phyloP scores from a whole-genome alignment of 2,888 invertebrate genomes.

The Exephanes ischioxanthus region DNA sequence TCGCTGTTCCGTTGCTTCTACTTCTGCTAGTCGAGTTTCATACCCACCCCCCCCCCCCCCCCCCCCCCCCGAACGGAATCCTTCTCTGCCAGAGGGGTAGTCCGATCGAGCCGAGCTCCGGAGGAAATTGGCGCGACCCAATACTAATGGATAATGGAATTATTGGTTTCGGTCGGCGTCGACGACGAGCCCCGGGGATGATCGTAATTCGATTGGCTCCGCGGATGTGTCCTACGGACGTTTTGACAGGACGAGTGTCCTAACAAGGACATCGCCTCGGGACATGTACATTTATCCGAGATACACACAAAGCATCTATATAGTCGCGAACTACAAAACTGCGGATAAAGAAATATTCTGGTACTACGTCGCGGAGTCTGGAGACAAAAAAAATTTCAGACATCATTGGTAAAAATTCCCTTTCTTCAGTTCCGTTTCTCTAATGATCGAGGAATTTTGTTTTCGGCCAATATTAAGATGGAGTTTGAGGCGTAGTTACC shows the following conservation, averaged over 20 bases:
- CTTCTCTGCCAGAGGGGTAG: slow-evolving; percentile 55
- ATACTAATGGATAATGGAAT: slow-evolving; percentile 85
- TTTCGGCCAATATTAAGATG: not conserved
- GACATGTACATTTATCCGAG: slow-evolving; percentile 73
- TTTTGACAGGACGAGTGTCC: slow-evolving; percentile 85
- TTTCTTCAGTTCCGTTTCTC: not conserved
- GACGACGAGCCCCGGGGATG: slow-evolving; percentile 82
- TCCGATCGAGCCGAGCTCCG: slow-evolving; percentile 52
- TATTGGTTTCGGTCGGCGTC: slow-evolving; percentile 82
- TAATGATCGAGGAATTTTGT: not conserved
- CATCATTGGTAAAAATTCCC: not conserved
- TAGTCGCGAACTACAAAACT: slow-evolving; percentile 25
- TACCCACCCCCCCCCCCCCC: not conserved
- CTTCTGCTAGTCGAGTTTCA: slow-evolving; percentile 9
- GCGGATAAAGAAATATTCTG: slow-evolving; percentile 23
- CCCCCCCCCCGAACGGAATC: not conserved
- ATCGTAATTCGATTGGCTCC: slow-evolving; percentile 84
- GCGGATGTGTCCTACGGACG: slow-evolving; percentile 84
- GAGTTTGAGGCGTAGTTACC: no score
- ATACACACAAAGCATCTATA: slow-evolving; percentile 38
- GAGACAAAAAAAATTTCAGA: not conserved
- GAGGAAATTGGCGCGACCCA: slow-evolving; percentile 84
- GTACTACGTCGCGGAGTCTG: not conserved
- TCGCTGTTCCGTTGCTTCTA: slow-evolving; percentile 1
- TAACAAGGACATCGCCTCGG: slow-evolving; percentile 84